Conservation (phyloP, 2,797 vertebrate species). For the Semaprochilodus insignis region DNA sequence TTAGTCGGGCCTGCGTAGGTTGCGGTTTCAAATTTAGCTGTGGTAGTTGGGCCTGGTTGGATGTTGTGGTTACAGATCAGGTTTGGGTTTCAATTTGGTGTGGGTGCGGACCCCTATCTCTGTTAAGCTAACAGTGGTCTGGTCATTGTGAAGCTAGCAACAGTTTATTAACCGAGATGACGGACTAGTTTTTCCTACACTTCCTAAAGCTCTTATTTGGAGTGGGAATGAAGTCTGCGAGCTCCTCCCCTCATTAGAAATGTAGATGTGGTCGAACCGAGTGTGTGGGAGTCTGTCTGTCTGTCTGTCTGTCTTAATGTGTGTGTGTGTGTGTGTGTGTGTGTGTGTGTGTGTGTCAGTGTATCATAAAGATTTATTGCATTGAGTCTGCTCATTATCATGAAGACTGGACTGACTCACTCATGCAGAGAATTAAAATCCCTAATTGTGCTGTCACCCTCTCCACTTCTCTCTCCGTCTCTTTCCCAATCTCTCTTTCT, state of each 20-base stretch:
- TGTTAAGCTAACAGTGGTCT: background rate
- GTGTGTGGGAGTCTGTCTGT: background rate
- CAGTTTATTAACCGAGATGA: background rate
- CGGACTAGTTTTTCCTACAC: background rate
- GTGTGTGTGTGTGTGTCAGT: constrained; percentile 55
- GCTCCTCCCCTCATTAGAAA: constrained; percentile 31
- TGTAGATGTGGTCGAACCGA: constrained; percentile 22
- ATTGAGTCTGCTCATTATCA: constrained; percentile 93
- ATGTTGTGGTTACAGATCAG: too few relatives aligned
- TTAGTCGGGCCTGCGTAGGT: too few relatives aligned
- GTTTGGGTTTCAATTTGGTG: too few relatives aligned
- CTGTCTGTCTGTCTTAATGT: constrained; percentile 27
- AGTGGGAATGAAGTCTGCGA: constrained; percentile 3
- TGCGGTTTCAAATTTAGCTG: too few relatives aligned
- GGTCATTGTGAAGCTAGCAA: background rate
- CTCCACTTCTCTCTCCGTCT: constrained; percentile 55
- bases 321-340: constrained; percentile 34
- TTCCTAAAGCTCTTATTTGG: background rate
- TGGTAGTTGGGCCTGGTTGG: too few relatives aligned
- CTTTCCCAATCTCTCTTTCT: constrained; percentile 49
- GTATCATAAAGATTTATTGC: constrained; percentile 92
- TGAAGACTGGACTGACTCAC: constrained; percentile 96
- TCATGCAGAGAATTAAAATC: constrained; percentile 99
- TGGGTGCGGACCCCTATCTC: too few relatives aligned
- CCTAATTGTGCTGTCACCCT: constrained; percentile 97